A percentile compares a stretch with the other conserved stretches of the same genome.
Evolutionary conservation across 2,888 invertebrate genomes (phyloP).

Genomic region (Volucella inflata): DNA sequence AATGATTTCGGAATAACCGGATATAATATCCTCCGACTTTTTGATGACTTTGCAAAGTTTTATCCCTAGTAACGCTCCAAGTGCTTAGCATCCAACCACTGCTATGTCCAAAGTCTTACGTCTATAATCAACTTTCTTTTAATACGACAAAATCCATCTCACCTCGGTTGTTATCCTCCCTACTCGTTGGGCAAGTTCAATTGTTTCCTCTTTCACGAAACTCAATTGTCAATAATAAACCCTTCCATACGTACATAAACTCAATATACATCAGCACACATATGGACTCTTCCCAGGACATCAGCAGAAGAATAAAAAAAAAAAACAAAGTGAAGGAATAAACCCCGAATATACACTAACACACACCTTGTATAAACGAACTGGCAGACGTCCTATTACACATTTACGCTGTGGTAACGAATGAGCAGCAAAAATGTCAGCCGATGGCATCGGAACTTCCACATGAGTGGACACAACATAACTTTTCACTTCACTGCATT

Average conservation of each 20-base stretch:
- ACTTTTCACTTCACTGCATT: conserved; percentile 57
- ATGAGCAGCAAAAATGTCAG: conserved; percentile 31
- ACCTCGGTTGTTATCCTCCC: too few species aligned
- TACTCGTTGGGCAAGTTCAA: neutral
- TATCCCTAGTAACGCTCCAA: too few species aligned
- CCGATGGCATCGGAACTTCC: conserved; percentile 42
- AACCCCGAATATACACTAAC: neutral
- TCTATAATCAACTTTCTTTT: too few species aligned
- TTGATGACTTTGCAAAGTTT: too few species aligned
- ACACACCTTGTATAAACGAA: neutral
- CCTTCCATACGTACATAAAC: conserved; percentile 15
- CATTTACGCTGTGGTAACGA: neutral
- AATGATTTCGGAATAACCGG: too few species aligned
- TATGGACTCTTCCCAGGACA: conserved; percentile 22
- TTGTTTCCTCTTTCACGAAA: conserved; percentile 4
- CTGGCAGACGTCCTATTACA: neutral
- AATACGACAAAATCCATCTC: too few species aligned
- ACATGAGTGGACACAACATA: conserved; percentile 64
- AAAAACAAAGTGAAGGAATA: neutral
- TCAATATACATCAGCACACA: conserved; percentile 22
- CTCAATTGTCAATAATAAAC: conserved; percentile 30
- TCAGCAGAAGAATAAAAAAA: neutral
- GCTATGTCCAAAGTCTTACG: too few species aligned
- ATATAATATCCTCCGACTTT: too few species aligned
- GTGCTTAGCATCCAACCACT: too few species aligned